A percentile compares a stretch with the other conserved stretches of the same genome.
Conservation (phyloP, 2,888 invertebrate genomes). For the Beris chalybata region DNA sequence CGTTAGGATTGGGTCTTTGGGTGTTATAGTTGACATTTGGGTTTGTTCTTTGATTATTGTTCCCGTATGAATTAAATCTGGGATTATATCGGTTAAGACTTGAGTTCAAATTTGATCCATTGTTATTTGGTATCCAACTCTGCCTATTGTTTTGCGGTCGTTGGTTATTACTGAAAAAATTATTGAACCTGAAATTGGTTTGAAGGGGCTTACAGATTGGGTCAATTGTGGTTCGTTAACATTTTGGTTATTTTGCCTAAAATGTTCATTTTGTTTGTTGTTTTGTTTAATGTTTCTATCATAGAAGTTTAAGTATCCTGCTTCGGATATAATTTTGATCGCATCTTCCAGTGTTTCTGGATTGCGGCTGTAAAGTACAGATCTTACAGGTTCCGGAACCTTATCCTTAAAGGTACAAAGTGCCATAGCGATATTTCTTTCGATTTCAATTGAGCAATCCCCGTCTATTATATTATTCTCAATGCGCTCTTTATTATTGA, state of each 20-base stretch:
- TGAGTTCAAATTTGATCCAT: too few species aligned
- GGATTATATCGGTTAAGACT: too few species aligned
- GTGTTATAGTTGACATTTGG: too few species aligned
- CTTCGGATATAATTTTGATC: background rate
- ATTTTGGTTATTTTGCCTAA: background rate
- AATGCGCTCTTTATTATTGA: background rate
- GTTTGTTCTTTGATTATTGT: too few species aligned
- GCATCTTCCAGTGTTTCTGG: constrained; percentile 4
- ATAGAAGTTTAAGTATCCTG: background rate
- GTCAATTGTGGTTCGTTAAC: background rate
- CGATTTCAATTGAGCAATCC: background rate
- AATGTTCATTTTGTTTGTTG: background rate
- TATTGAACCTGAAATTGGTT: too few species aligned
- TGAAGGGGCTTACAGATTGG: too few species aligned
- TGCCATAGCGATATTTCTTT: background rate
- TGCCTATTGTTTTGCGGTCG: background rate
- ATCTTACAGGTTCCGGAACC: constrained; percentile 12
- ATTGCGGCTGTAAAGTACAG: constrained; percentile 5
- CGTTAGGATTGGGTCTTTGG: too few species aligned
- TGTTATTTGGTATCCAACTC: background rate
- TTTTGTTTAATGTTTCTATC: background rate
- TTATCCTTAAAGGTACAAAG: background rate
- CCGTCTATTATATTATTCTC: background rate
- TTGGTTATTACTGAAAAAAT: background rate
- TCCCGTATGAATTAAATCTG: too few species aligned